Evolutionary conservation across 2,888 invertebrate genomes (phyloP), one percentile per base, ranked within the genome.

Genomic region (Drosophila prolongata): DNA sequence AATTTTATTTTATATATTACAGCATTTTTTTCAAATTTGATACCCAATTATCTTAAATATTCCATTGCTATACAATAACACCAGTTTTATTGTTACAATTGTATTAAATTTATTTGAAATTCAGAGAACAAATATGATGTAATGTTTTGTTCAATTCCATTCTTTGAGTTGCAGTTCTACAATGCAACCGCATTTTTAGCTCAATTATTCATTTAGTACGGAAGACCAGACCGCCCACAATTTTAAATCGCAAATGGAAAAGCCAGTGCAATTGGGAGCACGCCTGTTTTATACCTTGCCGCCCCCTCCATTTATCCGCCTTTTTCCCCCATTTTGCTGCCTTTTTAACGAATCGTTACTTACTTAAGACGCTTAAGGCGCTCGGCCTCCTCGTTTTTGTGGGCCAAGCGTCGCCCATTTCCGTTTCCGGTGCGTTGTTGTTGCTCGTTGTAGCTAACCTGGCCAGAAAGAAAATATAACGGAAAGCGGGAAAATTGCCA

Each of bases 361-460:
- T 60, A 56, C 60, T 62, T 60, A 62, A 58, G 46, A 24, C 47
- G 60, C 58, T 61, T 44, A 43, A 16, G 50, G 35, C 60, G 43
- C 53, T 52, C 58, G 59, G 34, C 57, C 61, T 14, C 30, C 61
- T 14, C 34, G 54, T 13, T 66, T 66, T 66, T 66, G 66, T 55
- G 65, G 65, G 65, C 66, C 66, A 65, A 61, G 65, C 65, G 44
- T 34, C 54, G 65, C 65, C 67, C 67, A 46, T 66, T 66, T 66
- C 65, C 65, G 65, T 27, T 66, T 66, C 55, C 65, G 65, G 54
- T 40, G 46, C 43, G 55, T 43, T 43, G 34, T 52, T 52, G 52
- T 30, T 47, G 30, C 27, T 14, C 34, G 19, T 47, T 62, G 62
- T 61, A 42, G 58, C 40, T 55, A 19, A 40, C 30, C 54, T 9